Evolutionary conservation across 2,888 invertebrate genomes (phyloP).

Genomic region (Caenorhabditis japonica): DNA sequence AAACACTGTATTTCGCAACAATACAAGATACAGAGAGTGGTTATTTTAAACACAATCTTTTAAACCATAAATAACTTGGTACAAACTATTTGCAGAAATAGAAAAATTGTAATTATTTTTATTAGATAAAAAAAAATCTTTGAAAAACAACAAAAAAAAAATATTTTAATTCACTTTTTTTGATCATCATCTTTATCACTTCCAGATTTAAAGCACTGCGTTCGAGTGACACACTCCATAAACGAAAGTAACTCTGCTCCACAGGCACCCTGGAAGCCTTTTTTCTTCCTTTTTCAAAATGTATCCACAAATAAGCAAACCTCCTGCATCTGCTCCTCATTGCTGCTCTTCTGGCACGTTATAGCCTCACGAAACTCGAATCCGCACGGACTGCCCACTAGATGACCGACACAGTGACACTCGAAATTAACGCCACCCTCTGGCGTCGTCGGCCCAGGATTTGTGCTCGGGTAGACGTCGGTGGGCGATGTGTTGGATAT

Average conservation of each 20-base stretch:
- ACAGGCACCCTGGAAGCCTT: constrained; percentile 61
- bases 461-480: constrained; percentile 70
- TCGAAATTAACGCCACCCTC: constrained; percentile 76
- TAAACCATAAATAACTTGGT: no score
- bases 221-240: constrained; percentile 72
- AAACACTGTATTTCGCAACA: no score
- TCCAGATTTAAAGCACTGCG: constrained; percentile 72
- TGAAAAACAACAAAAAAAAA: not conserved
- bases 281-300: not conserved
- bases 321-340: constrained; percentile 64
- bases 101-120: no score
- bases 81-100: no score
- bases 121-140: constrained; percentile 1
- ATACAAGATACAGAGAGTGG: no score
- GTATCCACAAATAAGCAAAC: constrained; percentile 3
- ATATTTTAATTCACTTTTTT: constrained; percentile 1
- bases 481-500: constrained; percentile 30
- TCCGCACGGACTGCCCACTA: constrained; percentile 76
- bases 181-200: constrained; percentile 16
- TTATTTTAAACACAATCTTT: no score
- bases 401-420: constrained; percentile 75
- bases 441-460: constrained; percentile 73
- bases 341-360: constrained; percentile 69
- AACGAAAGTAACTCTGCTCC: constrained; percentile 72
- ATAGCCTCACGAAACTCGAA: constrained; percentile 72